Evolutionary conservation across 2,888 invertebrate genomes (phyloP).

Genomic region (Chesias legatella): DNA sequence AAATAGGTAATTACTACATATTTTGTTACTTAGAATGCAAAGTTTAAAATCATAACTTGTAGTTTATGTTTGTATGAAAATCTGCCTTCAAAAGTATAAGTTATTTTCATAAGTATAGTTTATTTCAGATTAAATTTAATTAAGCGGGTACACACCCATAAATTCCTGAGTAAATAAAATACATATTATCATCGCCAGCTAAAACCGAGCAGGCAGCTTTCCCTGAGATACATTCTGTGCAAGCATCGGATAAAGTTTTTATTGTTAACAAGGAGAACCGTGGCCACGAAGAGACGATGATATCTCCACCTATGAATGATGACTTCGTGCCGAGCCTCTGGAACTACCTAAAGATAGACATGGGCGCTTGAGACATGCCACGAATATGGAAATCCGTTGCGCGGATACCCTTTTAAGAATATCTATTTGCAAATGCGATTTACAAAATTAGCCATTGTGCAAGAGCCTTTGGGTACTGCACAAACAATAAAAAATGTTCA

Average conservation of each 20-base stretch:
- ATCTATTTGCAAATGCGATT: constrained; percentile 17
- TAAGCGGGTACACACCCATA: too few species aligned
- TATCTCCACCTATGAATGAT: constrained; percentile 79
- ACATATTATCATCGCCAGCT: constrained; percentile 20
- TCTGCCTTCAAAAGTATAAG: too few species aligned
- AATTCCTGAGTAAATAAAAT: too few species aligned
- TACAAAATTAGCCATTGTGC: constrained; percentile 22
- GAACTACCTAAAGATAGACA: constrained; percentile 65
- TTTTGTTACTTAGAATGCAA: too few species aligned
- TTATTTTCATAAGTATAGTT: too few species aligned
- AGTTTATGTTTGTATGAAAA: too few species aligned
- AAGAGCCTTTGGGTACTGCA: constrained; percentile 18
- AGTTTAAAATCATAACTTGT: too few species aligned
- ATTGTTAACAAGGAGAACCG: constrained; percentile 77
- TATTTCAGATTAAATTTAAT: too few species aligned
- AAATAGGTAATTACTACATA: too few species aligned
- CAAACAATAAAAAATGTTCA: constrained; percentile 16
- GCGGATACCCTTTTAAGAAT: constrained; percentile 21
- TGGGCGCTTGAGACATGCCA: constrained; percentile 64
- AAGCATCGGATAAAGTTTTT: constrained; percentile 75
- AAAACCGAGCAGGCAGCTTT: constrained; percentile 52
- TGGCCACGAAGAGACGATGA: constrained; percentile 74
- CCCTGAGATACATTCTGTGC: constrained; percentile 69
- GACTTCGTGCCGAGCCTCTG: constrained; percentile 77
- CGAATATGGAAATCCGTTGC: constrained; percentile 63